These are phyloP conservation scores for Brachyptera risi DNA, from an alignment of 2,888 invertebrate genomes.

Conservation along the genomic window DNA sequence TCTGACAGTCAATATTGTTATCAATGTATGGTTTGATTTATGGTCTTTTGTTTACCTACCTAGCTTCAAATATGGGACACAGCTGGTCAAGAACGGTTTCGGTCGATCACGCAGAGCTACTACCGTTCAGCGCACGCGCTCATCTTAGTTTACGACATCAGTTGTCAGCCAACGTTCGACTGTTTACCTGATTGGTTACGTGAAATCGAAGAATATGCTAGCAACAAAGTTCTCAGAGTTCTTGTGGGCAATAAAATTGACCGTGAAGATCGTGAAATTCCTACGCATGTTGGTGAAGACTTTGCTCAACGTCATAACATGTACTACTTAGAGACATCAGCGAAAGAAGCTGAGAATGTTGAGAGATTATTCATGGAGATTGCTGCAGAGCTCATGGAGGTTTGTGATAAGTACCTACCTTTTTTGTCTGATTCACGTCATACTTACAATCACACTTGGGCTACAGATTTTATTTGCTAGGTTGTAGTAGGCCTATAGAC, in stretches of 20 bases:
- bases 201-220: conserved; percentile 97
- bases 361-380: conserved; percentile 96
- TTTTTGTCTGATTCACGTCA: too few relatives aligned
- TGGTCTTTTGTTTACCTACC: too few relatives aligned
- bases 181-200: conserved; percentile 94
- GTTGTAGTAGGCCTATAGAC: too few relatives aligned
- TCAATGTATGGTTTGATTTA: too few relatives aligned
- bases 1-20: too few relatives aligned
- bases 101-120: conserved; percentile 97
- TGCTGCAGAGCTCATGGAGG: conserved; percentile 87
- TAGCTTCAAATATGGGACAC: conserved; percentile 99
- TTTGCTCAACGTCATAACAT: conserved; percentile 94
- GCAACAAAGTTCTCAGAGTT: conserved; percentile 88
- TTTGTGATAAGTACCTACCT: too few relatives aligned
- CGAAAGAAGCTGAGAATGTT: conserved; percentile 96
- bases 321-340: conserved; percentile 97
- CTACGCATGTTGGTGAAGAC: conserved; percentile 89
- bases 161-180: conserved; percentile 96
- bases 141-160: conserved; percentile 95
- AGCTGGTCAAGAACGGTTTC: conserved; percentile 93
- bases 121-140: conserved; percentile 96
- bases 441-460: too few relatives aligned
- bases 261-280: conserved; percentile 92
- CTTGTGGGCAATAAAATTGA: conserved; percentile 98
- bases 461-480: too few relatives aligned